Percentiles rank a stretch among this genome's conserved stretches.
phyloP scores from a whole-genome alignment of 2,113 vertebrate species.

The Ploceus nigricollis region DNA sequence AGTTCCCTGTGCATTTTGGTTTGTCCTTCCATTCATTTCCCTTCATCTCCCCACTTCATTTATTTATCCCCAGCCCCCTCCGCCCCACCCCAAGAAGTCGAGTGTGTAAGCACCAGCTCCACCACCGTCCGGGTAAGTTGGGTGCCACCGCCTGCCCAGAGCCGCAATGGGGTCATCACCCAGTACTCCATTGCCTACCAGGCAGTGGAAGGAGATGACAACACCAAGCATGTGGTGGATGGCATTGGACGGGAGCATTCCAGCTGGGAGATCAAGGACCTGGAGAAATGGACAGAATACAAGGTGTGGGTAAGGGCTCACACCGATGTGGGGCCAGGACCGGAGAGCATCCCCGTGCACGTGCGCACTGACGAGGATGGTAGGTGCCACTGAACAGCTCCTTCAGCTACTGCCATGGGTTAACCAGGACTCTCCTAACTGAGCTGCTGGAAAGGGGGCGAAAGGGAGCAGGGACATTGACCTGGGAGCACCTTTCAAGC shows the following conservation, averaged over 20 bases:
- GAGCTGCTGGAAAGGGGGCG: neutral
- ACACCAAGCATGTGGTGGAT: slow-evolving; percentile 84
- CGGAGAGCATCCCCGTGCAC: slow-evolving; percentile 87
- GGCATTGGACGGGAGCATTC: slow-evolving; percentile 85
- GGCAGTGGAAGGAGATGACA: slow-evolving; percentile 90
- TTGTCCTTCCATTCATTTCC: slow-evolving; percentile 73
- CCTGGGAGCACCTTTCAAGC: neutral
- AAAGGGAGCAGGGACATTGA: neutral
- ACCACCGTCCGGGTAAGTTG: slow-evolving; percentile 99
- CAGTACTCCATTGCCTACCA: slow-evolving; percentile 94
- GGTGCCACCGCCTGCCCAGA: slow-evolving; percentile 92
- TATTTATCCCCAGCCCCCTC: slow-evolving; percentile 93
- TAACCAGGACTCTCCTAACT: neutral
- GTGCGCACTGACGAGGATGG: slow-evolving; percentile 96
- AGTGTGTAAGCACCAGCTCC: slow-evolving; percentile 90
- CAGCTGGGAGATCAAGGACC: slow-evolving; percentile 89
- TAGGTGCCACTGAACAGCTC: slow-evolving; percentile 72
- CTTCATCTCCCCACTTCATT: slow-evolving; percentile 78
- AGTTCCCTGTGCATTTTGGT: slow-evolving; percentile 63
- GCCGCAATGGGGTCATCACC: slow-evolving; percentile 93
- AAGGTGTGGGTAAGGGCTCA: slow-evolving; percentile 98
- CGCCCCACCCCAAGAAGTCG: slow-evolving; percentile 94
- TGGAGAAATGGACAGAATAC: slow-evolving; percentile 99
- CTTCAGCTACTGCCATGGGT: neutral
- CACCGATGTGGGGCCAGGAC: slow-evolving; percentile 95